Evolutionary conservation across 2,888 invertebrate species (phyloP).

Genomic region (Agrenia bidenticulata): DNA sequence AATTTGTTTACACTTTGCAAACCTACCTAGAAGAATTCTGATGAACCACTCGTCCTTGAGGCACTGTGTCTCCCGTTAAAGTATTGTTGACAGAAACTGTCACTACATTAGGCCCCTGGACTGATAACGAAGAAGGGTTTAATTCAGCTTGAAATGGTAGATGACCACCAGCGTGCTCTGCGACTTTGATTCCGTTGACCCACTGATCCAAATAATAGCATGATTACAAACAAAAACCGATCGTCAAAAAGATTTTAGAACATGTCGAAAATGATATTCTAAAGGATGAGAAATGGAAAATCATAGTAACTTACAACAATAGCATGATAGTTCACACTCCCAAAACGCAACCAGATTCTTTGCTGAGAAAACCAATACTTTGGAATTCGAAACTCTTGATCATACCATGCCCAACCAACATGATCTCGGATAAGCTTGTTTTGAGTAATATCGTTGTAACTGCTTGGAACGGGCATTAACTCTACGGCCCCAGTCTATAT

Average conservation of each 20-base stretch:
- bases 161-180: constrained; percentile 90
- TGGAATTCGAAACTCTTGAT: constrained; percentile 58
- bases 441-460: constrained; percentile 64
- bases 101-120: constrained; percentile 67
- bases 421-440: constrained; percentile 60
- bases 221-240: not conserved
- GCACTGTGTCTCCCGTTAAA: constrained; percentile 79
- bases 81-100: constrained; percentile 95
- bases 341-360: constrained; percentile 60
- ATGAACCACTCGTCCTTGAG: constrained; percentile 69
- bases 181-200: constrained; percentile 78
- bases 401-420: constrained; percentile 68
- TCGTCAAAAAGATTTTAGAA: constrained; percentile 1
- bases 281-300: too few species aligned
- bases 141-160: constrained; percentile 90
- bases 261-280: too few species aligned
- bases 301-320: constrained; percentile 56
- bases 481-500: constrained; percentile 55
- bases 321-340: constrained; percentile 63
- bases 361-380: constrained; percentile 55
- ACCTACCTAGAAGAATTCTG: constrained; percentile 32
- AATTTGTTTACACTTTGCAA: not conserved
- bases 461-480: constrained; percentile 64
- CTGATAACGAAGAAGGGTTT: constrained; percentile 18
- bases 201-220: too few species aligned